A percentile compares a stretch with the other conserved stretches of the same genome.
These are phyloP conservation scores for Noctua comes DNA, from an alignment of 2,888 invertebrate species.

Conservation along the genomic window DNA sequence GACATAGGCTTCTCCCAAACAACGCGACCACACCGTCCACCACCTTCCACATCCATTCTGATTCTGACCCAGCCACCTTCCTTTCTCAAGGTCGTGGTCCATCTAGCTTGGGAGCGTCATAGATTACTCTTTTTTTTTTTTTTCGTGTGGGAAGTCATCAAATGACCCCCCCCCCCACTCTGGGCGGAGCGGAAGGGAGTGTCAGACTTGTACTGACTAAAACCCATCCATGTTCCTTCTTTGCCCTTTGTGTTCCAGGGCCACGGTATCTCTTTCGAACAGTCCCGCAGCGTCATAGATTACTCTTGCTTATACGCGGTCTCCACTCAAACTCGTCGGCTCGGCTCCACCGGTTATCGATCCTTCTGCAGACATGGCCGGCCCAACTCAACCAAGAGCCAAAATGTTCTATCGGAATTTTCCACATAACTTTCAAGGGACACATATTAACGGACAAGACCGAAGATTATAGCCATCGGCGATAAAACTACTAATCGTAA, in stretches of 20 bases:
- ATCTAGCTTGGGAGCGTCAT: neutral
- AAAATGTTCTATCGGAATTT: neutral
- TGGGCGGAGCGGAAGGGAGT: too few relatives aligned
- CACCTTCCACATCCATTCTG: neutral
- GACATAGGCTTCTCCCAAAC: neutral
- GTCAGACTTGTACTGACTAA: too few relatives aligned
- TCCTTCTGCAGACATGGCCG: neutral
- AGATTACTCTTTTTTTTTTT: too few relatives aligned
- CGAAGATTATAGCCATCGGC: neutral
- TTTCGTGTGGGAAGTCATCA: too few relatives aligned
- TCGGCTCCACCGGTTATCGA: neutral
- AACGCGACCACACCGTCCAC: neutral
- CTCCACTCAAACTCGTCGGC: neutral
- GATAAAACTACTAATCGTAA: slow-evolving; percentile 27
- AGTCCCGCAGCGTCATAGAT: too few relatives aligned
- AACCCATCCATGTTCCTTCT: too few relatives aligned
- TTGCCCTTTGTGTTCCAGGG: too few relatives aligned
- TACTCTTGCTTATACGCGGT: neutral
- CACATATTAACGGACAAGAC: neutral
- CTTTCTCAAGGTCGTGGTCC: neutral
- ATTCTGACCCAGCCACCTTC: neutral
- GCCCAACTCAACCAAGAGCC: neutral
- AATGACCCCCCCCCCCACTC: too few relatives aligned
- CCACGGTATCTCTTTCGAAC: too few relatives aligned
- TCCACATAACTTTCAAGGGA: neutral